Evolutionary conservation across 1,140 invertebrate species (phyloP).

Genomic region (Drosophila leontia): DNA sequence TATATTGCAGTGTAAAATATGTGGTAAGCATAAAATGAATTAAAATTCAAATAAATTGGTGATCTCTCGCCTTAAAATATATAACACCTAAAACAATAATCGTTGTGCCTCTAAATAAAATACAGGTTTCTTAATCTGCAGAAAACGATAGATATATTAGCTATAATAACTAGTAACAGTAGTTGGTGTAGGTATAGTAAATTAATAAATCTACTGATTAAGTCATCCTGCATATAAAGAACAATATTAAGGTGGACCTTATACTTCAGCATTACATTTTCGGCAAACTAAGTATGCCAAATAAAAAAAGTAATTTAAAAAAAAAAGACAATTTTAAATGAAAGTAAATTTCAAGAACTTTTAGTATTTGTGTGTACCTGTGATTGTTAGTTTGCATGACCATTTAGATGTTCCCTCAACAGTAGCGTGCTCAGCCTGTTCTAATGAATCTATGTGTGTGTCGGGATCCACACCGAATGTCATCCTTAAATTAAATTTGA

Average conservation of each 20-base stretch:
- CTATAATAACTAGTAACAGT: no score
- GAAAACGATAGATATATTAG: no score
- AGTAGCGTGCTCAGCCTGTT: slow-evolving; percentile 98
- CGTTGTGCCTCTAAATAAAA: no score
- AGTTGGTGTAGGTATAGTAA: neutral
- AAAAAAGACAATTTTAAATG: slow-evolving; percentile 20
- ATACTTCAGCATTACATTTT: neutral
- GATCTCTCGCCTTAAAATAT: no score
- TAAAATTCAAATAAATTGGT: no score
- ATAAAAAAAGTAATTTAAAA: slow-evolving; percentile 1
- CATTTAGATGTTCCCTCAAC: slow-evolving; percentile 99
- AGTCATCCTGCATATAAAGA: neutral
- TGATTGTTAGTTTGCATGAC: slow-evolving; percentile 99
- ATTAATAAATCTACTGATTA: neutral
- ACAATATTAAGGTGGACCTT: neutral
- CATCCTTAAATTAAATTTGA: slow-evolving; percentile 88
- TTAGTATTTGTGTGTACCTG: slow-evolving; percentile 89
- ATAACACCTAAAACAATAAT: no score
- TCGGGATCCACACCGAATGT: slow-evolving; percentile 99
- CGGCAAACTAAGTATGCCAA: neutral
- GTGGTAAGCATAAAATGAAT: no score
- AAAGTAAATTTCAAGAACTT: slow-evolving; percentile 10
- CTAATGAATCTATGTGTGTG: slow-evolving; percentile 99
- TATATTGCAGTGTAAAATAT: no score
- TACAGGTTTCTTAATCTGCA: no score